A percentile compares a stretch with the other conserved stretches of the same genome.
Conservation (phyloP, 64 coral and sea anemone genomes). For the Dendrophyllia cribrosa region DNA sequence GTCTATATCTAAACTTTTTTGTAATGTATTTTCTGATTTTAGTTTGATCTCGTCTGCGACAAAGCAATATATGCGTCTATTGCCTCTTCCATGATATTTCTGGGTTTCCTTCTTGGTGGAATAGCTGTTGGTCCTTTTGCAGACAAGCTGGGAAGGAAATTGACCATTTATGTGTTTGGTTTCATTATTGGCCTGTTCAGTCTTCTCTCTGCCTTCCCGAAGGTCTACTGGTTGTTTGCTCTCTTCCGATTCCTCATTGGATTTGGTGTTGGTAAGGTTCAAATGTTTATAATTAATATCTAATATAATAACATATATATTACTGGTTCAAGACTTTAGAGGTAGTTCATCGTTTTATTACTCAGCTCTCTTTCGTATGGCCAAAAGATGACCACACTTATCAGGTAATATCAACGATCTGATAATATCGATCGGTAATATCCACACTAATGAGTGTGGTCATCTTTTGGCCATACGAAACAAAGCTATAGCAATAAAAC, state of each 20-base stretch:
- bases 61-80: conserved; percentile 35
- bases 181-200: conserved; percentile 22
- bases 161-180: conserved; percentile 32
- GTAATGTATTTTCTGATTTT: neutral
- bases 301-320: no score
- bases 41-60: conserved; percentile 73
- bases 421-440: no score
- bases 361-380: no score
- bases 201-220: conserved; percentile 58
- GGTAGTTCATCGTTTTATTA: no score
- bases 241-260: conserved; percentile 70
- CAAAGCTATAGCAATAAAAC: no score
- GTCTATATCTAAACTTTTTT: no score
- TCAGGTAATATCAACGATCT: no score
- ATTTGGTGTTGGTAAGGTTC: conserved; percentile 36
- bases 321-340: no score
- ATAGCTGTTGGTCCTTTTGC: conserved; percentile 26
- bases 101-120: conserved; percentile 40
- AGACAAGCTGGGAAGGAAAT: conserved; percentile 64
- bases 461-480: no score
- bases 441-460: no score
- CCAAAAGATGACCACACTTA: no score
- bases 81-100: conserved; percentile 57
- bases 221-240: conserved; percentile 73
- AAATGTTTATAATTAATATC: no score